Evolutionary conservation across 1,140 invertebrate species (phyloP).

Genomic region (Agrilus planipennis): DNA sequence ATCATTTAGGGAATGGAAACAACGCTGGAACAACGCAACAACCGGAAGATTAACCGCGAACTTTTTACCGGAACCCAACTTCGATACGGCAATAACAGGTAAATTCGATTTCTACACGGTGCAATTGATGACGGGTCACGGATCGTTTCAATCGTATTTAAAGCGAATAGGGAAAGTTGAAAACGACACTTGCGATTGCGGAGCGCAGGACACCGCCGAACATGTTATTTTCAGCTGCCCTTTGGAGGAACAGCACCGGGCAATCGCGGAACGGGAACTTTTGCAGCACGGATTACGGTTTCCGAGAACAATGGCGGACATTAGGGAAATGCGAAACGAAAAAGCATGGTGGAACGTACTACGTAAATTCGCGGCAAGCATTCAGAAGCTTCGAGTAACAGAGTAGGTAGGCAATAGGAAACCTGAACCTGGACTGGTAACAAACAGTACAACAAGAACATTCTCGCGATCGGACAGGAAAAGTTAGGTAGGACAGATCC

Average conservation of each 20-base stretch:
- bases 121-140: slow-evolving; percentile 1
- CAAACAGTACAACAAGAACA: no score
- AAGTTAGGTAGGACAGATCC: no score
- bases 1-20: neutral
- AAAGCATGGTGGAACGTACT: neutral
- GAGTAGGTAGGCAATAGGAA: no score
- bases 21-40: neutral
- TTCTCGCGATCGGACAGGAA: no score
- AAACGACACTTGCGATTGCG: neutral
- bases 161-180: neutral
- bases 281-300: neutral
- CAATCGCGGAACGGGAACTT: neutral
- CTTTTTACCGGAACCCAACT: slow-evolving; percentile 49
- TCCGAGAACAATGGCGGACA: neutral
- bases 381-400: neutral
- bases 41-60: neutral
- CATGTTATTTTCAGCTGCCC: neutral
- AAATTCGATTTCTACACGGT: slow-evolving; percentile 35
- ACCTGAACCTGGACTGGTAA: no score
- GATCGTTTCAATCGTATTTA: neutral
- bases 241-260: neutral
- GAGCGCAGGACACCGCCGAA: neutral
- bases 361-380: neutral
- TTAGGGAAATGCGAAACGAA: neutral
- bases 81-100: slow-evolving; percentile 75